Percentiles rank a stretch among this genome's conserved stretches.
Conservation (phyloP, 1,140 invertebrate genomes). For the Drosophila biarmipes region DNA sequence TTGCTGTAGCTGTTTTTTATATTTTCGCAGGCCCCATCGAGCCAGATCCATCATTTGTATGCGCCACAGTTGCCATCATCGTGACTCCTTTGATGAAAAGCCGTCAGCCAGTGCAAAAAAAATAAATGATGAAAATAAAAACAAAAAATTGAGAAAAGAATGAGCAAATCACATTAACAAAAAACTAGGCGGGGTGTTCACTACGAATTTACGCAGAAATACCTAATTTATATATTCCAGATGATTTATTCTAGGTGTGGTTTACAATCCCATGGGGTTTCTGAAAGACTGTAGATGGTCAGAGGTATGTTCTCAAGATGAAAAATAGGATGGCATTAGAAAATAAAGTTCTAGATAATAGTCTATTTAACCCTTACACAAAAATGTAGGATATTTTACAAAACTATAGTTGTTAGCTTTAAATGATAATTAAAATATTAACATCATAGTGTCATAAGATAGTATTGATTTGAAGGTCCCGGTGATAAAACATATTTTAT, state of each 20-base stretch:
- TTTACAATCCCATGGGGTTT: not conserved
- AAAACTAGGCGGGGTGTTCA: constrained; percentile 58
- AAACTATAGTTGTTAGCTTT: no score
- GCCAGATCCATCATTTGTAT: constrained; percentile 65
- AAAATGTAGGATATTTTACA: no score
- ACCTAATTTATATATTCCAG: constrained; percentile 6
- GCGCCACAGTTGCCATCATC: constrained; percentile 60
- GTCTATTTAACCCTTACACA: no score
- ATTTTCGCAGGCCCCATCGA: constrained; percentile 47
- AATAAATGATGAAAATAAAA: constrained; percentile 1
- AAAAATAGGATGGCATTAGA: not conserved
- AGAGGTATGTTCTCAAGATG: not conserved
- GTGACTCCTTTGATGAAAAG: constrained; percentile 77
- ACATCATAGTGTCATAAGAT: no score
- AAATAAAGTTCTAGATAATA: no score
- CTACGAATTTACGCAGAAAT: constrained; percentile 57
- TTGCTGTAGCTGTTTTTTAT: constrained; percentile 47
- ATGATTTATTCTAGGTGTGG: constrained; percentile 49
- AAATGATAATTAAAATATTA: no score
- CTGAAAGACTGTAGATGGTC: not conserved
- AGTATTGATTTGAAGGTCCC: no score
- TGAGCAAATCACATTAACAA: constrained; percentile 30
- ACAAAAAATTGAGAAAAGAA: constrained; percentile 28
- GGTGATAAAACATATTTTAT: no score
- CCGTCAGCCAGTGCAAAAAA: constrained; percentile 56